Conservation (phyloP, 2,797 vertebrate genomes). For the Rallus crepitans region DNA sequence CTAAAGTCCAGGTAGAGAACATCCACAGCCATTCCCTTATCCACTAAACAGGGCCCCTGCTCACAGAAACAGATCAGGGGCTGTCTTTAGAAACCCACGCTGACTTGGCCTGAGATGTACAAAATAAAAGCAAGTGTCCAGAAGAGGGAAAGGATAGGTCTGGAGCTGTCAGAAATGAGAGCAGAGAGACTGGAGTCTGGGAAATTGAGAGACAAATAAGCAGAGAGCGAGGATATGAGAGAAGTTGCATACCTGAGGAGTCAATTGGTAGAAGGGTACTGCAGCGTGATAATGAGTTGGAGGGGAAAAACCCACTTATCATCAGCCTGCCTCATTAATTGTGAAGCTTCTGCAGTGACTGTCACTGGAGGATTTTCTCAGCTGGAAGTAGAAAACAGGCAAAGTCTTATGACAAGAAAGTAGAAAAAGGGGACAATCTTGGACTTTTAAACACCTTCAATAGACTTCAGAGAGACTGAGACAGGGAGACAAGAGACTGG, state of each 20-base stretch:
- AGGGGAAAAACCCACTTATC: background rate
- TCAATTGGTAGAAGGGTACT: background rate
- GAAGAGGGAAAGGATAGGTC: background rate
- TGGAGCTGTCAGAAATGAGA: background rate
- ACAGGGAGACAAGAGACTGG: background rate
- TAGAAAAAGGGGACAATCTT: background rate
- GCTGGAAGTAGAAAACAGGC: background rate
- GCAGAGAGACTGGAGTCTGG: background rate
- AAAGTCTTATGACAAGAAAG: background rate
- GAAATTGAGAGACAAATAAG: background rate
- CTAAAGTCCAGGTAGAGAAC: too few species aligned
- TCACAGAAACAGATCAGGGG: background rate
- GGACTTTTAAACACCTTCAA: background rate
- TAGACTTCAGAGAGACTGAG: background rate
- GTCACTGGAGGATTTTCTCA: background rate
- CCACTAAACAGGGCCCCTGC: too few species aligned
- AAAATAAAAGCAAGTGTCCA: background rate
- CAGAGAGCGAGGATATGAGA: background rate
- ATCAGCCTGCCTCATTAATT: background rate
- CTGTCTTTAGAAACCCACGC: background rate
- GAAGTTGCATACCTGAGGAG: background rate
- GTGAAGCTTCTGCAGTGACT: background rate
- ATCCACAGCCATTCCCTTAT: background rate
- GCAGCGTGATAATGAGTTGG: background rate
- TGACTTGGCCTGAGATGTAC: background rate